These are phyloP conservation scores for Myrmophylax atrothorax DNA, from an alignment of 2,113 vertebrate species.

Conservation along the genomic window DNA sequence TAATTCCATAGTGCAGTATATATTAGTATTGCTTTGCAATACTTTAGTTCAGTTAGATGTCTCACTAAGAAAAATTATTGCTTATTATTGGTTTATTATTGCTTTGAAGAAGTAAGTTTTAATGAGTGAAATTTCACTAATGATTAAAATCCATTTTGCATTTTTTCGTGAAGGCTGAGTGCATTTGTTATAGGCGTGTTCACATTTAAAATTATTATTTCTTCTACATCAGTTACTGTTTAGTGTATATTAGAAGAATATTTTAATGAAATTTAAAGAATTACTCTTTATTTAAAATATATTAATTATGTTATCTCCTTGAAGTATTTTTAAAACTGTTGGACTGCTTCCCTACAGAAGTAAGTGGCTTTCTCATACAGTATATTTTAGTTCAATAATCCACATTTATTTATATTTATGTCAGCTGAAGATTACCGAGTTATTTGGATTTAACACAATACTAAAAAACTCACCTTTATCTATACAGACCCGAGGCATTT, in stretches of 20 bases:
- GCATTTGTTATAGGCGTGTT: not conserved
- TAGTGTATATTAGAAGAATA: not conserved
- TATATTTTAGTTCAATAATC: not conserved
- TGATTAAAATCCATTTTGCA: constrained; percentile 8
- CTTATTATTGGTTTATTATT: constrained; percentile 1
- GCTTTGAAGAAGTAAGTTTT: not conserved
- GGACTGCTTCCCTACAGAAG: not conserved
- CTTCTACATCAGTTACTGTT: not conserved
- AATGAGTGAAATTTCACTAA: constrained; percentile 23
- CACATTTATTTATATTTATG: not conserved
- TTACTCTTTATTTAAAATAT: not conserved
- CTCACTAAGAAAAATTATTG: constrained; percentile 27
- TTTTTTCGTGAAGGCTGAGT: not conserved
- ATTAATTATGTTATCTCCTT: not conserved
- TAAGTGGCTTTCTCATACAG: not conserved
- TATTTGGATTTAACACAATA: not conserved
- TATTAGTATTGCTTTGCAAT: not conserved
- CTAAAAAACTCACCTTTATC: not conserved
- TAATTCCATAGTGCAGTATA: not conserved
- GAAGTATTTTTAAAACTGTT: not conserved
- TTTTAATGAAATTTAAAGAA: not conserved
- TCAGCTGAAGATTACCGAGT: not conserved
- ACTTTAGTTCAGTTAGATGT: constrained; percentile 16
- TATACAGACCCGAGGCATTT: not conserved
- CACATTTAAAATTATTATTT: not conserved